Evolutionary conservation across 1,140 invertebrate species (phyloP).

Genomic region (Cecropterus lyciades): DNA sequence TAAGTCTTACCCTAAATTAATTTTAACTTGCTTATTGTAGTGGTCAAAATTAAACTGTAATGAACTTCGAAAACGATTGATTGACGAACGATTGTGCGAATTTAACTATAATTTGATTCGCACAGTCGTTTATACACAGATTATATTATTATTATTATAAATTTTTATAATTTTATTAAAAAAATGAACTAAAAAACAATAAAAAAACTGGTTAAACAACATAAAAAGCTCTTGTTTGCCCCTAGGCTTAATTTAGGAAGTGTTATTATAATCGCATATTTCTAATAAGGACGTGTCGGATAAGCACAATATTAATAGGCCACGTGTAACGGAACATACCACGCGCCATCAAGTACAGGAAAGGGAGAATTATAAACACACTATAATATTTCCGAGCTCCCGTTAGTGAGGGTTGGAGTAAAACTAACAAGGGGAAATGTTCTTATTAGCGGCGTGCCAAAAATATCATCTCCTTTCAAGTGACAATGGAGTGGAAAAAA

Average conservation of each 20-base stretch:
- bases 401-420: slow-evolving; percentile 12
- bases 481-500: slow-evolving; percentile 19
- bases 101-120: too few relatives aligned
- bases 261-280: slow-evolving; percentile 1
- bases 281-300: not conserved
- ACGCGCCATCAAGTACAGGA: slow-evolving; percentile 18
- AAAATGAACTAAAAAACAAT: too few relatives aligned
- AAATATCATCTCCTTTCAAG: slow-evolving; percentile 8
- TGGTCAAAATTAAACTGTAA: too few relatives aligned
- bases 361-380: slow-evolving; percentile 27
- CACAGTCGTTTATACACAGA: too few relatives aligned
- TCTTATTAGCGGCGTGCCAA: slow-evolving; percentile 18
- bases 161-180: too few relatives aligned
- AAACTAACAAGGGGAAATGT: slow-evolving; percentile 31
- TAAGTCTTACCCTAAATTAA: too few relatives aligned
- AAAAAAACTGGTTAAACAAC: too few relatives aligned
- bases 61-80: too few relatives aligned
- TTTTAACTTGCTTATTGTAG: too few relatives aligned
- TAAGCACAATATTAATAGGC: slow-evolving; percentile 20
- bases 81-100: too few relatives aligned
- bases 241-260: not conserved
- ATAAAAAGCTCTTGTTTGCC: too few relatives aligned
- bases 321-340: slow-evolving; percentile 22
- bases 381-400: slow-evolving; percentile 12
- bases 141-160: too few relatives aligned